phyloP scores from a whole-genome alignment of 2,113 vertebrate species.

The Phyllostomus hastatus region DNA sequence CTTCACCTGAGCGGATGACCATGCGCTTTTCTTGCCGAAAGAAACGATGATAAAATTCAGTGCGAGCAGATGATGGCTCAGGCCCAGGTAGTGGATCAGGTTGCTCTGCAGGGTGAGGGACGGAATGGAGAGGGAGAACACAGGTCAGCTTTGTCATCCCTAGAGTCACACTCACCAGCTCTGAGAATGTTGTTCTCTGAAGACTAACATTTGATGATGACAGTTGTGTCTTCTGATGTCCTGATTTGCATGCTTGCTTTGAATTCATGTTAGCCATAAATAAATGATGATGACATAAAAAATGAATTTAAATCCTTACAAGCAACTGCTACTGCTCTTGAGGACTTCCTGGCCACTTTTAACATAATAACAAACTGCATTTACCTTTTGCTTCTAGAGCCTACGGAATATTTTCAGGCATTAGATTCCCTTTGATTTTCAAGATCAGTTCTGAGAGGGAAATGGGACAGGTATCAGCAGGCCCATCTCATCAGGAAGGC shows the following conservation, averaged over 20 bases:
- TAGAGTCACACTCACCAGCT: background rate
- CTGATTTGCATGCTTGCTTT: slow-evolving; percentile 8
- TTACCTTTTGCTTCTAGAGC: background rate
- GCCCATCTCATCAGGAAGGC: background rate
- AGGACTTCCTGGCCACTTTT: background rate
- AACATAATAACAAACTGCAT: background rate
- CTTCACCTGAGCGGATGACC: slow-evolving; percentile 81
- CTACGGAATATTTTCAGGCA: background rate
- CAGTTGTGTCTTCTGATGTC: background rate
- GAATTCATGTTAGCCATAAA: slow-evolving; percentile 32
- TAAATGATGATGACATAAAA: slow-evolving; percentile 25
- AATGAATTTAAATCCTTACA: background rate
- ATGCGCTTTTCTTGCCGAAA: slow-evolving; percentile 85
- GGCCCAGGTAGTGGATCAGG: slow-evolving; percentile 86
- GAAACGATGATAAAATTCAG: slow-evolving; percentile 87
- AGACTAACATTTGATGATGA: slow-evolving; percentile 81
- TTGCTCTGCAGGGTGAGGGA: slow-evolving; percentile 81
- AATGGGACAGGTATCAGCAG: background rate
- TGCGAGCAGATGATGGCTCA: slow-evolving; percentile 86
- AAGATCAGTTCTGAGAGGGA: background rate
- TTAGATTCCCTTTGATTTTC: background rate
- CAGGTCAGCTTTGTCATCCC: fast-evolving
- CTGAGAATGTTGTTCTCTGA: slow-evolving; percentile 92
- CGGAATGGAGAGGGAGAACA: background rate
- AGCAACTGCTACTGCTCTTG: background rate